Evolutionary conservation across 2,113 vertebrate species (phyloP).

Genomic region (Myotis lucifugus): DNA sequence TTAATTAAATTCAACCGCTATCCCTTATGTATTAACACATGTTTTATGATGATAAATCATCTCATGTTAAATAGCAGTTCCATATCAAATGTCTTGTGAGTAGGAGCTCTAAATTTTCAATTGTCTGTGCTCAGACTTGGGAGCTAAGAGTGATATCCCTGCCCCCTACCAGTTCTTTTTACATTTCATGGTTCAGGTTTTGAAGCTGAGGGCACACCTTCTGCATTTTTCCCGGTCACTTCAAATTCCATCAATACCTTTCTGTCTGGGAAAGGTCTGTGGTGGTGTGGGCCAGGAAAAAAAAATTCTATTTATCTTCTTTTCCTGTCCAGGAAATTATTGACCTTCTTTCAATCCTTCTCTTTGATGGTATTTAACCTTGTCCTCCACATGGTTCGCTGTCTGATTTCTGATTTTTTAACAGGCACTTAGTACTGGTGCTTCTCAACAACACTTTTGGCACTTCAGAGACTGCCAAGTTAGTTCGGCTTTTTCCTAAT

Average conservation of each 20-base stretch:
- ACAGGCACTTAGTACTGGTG: constrained; percentile 80
- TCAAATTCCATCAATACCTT: constrained; percentile 84
- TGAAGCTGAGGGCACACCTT: constrained; percentile 75
- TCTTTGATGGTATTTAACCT: constrained; percentile 88
- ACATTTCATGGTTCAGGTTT: constrained; percentile 47
- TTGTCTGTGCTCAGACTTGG: background rate
- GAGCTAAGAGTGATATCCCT: background rate
- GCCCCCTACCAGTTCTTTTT: constrained; percentile 16
- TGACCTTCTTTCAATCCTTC: constrained; percentile 85
- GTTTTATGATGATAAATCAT: constrained; percentile 13
- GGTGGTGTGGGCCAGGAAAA: constrained; percentile 70
- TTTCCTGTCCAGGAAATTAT: constrained; percentile 84
- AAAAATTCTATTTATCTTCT: constrained; percentile 84
- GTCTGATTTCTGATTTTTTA: constrained; percentile 85
- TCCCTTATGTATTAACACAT: background rate
- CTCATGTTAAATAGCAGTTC: background rate
- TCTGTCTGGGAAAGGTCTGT: constrained; percentile 73
- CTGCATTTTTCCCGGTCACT: constrained; percentile 81
- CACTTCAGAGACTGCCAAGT: constrained; percentile 73
- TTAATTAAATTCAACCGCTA: constrained; percentile 1
- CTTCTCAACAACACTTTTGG: constrained; percentile 73
- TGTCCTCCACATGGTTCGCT: constrained; percentile 80
- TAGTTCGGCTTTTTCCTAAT: constrained; percentile 69
- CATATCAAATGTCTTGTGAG: background rate
- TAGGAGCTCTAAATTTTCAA: background rate